Base-by-base conservation (phyloP, 2,888 invertebrate genomes). In the Volucella inanis region DNA sequence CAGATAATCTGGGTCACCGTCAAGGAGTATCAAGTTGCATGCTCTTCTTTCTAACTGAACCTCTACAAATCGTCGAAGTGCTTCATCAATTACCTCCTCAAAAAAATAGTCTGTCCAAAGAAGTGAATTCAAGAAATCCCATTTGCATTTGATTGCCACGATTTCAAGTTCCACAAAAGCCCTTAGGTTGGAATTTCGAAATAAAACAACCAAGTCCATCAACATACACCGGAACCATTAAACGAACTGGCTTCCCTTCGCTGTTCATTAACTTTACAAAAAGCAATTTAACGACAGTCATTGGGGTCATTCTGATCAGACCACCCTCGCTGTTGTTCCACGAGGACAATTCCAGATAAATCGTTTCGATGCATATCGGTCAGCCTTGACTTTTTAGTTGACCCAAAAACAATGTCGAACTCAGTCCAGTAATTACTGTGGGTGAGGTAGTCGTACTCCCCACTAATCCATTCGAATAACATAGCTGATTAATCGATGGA, bases 331-430 rank as follows among this genome's bases (percentile, higher is more conserved):
- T 43, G 41, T 45, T 49, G 18, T 18, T 50, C 57, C 47, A 38
- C 22, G 47, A 18, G 74, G 74, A 54, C 82, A 62, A 68, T 74
- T 83, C 61, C 49, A 55, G 55, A 55, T 78, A 62, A 78, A 62
- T 74, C 55, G 62, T n/a, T 72, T 31, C 31, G 83, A 78, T 83
- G 47, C 45, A 52, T 70, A 68, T 78, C 78, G 67, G 14, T 11
- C 64, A 77, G 76, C 85, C 85, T 85, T 85, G 85, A 85, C 85
- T 85, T 85, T 31, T 81, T 47, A 57, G 62, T 64, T 85, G 85
- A 72, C 85, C 85, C 68, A 61, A 77, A 81, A 79, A 68, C 68
- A 50, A 10, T 49, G 43, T 50, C 54, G 45, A 72, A 57, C 71
- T 72, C 71, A 31, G 38, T 49, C 50, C 71, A 64, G 65, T 75